Evolutionary conservation across 1,140 invertebrate genomes (phyloP).

Genomic region (Cryptotermes secundus): DNA sequence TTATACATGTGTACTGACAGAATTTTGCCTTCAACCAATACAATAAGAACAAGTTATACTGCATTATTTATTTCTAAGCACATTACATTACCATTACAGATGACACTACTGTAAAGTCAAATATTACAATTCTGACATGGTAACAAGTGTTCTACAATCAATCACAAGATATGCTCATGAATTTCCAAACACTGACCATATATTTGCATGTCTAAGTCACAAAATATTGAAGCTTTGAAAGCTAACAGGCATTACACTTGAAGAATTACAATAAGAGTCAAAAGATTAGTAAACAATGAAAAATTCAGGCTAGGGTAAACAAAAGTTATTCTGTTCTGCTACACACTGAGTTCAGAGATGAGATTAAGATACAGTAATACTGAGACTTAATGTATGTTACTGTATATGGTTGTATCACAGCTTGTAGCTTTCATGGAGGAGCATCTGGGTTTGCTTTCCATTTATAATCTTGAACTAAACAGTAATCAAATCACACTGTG

Average conservation of each 20-base stretch:
- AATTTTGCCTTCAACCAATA: too few relatives aligned
- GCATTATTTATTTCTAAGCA: neutral
- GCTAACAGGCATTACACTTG: neutral
- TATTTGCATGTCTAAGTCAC: neutral
- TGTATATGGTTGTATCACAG: constrained; percentile 27
- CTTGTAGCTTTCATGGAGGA: constrained; percentile 28
- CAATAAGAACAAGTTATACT: too few relatives aligned
- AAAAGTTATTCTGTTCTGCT: constrained; percentile 10
- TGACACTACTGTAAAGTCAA: neutral
- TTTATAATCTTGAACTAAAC: constrained; percentile 18
- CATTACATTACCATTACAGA: neutral
- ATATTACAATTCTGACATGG: neutral
- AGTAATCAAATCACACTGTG: constrained; percentile 26
- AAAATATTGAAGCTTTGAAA: neutral
- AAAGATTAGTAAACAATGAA: neutral
- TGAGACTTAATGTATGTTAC: constrained; percentile 21
- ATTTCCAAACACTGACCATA: neutral
- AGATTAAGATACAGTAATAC: constrained; percentile 24
- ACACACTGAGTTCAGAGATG: constrained; percentile 13
- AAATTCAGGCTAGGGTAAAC: constrained; percentile 11
- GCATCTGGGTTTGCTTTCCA: constrained; percentile 29
- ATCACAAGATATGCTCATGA: neutral
- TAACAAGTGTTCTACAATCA: neutral
- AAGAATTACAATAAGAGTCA: neutral
- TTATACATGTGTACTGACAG: too few relatives aligned